Base-by-base conservation (phyloP, 2,113 vertebrate species). In the Physeter macrocephalus region DNA sequence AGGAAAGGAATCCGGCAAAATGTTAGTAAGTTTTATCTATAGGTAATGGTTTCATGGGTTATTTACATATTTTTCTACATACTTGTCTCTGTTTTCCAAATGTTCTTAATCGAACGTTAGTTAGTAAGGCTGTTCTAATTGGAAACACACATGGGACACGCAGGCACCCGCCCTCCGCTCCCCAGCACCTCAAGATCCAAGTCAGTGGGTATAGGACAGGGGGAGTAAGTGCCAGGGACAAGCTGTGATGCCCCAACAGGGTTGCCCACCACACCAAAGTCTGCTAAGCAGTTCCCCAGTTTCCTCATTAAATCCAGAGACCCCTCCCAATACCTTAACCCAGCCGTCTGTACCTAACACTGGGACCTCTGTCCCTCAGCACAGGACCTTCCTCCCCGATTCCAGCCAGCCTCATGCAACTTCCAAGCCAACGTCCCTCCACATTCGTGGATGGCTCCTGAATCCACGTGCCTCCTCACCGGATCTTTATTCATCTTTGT, bases 81-180 rank as follows among this genome's bases (percentile, higher is more conserved):
- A n/a, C 21, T 90, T 89, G 88, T 67, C 81, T 92, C 3, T 49
- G 23, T 88, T 74, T 93, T 66, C 78, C 39, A 74, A 67, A 43
- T 23, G 31, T 59, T 41, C 93, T 52, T 39, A 49, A 72, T 0
- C 72, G 36, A 62, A 29, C 39, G 14, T 62, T 64, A n/a, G 46
- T 31, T 17, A 64, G 23, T 14, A 54, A 39, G 2, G n/a, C 0
- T 39, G 66, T 78, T 77, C 71, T 20, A n/a, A 49, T 34, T 54
- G 39, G 36, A 91, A 71, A 54, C 34, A 7, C 15, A 6, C 6
- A 14, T 3, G 49, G 31, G 20, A n/a, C 34, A n/a, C 46, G 7
- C 23, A 36, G 25, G 27, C 21, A 29, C 3, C 1, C 61, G 6
- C 62, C 23, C 41, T 14, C 11, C 4, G 9, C 17, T 34, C 52